A percentile compares a stretch with the other conserved stretches of the same genome.
phyloP scores from a whole-genome alignment of 2,113 vertebrate genomes.

The Noctilio leporinus region DNA sequence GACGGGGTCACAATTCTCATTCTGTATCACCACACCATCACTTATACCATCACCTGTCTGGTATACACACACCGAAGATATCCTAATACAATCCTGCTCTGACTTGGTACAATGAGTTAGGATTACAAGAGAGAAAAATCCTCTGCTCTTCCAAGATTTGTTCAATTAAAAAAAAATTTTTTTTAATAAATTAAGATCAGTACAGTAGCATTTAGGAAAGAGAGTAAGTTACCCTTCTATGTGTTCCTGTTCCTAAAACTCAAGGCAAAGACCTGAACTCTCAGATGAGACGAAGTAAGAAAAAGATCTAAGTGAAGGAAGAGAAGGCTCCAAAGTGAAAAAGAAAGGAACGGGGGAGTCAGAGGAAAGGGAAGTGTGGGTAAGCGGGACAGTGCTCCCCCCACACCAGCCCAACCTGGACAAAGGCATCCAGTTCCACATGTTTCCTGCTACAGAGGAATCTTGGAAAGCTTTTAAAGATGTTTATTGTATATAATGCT shows the following conservation, averaged over 20 bases:
- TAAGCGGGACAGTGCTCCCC: not conserved
- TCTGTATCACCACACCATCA: not conserved
- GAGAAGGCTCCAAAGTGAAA: not conserved
- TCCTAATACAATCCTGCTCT: not conserved
- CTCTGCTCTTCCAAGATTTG: not conserved
- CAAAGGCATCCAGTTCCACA: not conserved
- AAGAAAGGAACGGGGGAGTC: accelerated
- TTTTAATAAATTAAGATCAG: too few species aligned
- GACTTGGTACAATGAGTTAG: not conserved
- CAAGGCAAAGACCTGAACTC: not conserved
- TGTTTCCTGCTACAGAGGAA: not conserved
- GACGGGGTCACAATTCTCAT: not conserved
- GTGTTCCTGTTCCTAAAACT: not conserved
- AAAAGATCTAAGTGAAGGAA: not conserved
- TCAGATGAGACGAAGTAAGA: not conserved
- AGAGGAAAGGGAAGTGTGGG: not conserved
- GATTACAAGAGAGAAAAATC: not conserved
- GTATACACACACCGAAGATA: not conserved
- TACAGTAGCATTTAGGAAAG: not conserved
- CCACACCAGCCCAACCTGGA: not conserved
- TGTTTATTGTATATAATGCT: not conserved
- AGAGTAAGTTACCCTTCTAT: not conserved
- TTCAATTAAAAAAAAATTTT: too few species aligned
- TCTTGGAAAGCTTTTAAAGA: not conserved
- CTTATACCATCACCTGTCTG: not conserved